Percentiles rank a stretch among this genome's conserved stretches.
phyloP scores from a whole-genome alignment of 1,140 invertebrate genomes.

The Phymastichus coffea region DNA sequence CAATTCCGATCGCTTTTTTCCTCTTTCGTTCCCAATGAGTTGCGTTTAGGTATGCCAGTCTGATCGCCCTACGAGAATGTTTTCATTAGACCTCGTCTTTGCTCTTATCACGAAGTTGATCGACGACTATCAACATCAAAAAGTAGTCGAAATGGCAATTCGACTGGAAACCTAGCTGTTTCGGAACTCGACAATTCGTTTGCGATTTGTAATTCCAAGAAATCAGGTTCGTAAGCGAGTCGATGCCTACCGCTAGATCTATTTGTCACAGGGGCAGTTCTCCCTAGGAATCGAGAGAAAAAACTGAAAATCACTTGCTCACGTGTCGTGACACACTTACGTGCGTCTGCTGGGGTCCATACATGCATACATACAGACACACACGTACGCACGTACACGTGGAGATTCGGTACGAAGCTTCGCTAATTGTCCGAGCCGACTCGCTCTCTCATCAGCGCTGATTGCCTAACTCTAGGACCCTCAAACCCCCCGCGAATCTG shows the following conservation, averaged over 20 bases:
- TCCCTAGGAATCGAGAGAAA: slow-evolving; percentile 1
- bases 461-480: slow-evolving; percentile 58
- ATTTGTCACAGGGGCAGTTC: too few species aligned
- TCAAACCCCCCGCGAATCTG: slow-evolving; percentile 35
- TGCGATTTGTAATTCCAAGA: too few species aligned
- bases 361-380: neutral
- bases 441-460: slow-evolving; percentile 52
- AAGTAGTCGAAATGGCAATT: too few species aligned
- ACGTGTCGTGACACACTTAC: neutral
- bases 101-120: too few species aligned
- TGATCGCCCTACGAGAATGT: too few species aligned
- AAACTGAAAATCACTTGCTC: neutral
- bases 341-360: too few species aligned
- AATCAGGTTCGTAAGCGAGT: too few species aligned
- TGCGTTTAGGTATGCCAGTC: neutral
- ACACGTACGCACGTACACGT: neutral
- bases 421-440: slow-evolving; percentile 54
- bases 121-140: too few species aligned
- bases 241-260: too few species aligned
- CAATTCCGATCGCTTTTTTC: neutral
- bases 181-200: too few species aligned
- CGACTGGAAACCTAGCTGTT: too few species aligned
- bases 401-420: slow-evolving; percentile 33
- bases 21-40: neutral
- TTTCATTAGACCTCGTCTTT: too few species aligned